Base-by-base conservation (phyloP, 2,797 vertebrate genomes). In the Gymnopithys bicolor region DNA sequence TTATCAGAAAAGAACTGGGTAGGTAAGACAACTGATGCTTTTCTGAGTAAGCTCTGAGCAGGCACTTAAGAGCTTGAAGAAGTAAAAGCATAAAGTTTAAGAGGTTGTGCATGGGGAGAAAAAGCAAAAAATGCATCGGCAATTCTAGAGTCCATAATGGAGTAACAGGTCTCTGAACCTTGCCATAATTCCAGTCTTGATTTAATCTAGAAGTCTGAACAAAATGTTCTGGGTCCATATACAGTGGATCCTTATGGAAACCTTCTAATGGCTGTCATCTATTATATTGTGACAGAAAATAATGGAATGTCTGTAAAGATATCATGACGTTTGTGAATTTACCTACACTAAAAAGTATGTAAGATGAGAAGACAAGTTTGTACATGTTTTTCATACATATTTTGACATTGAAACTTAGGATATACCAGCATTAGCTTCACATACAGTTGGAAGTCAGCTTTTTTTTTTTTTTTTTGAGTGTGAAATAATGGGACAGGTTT, bases 71-170 rank as follows among this genome's bases (percentile, higher is more conserved):
- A 45, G 1, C 7, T 53, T 64, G 30, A 28, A 89, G 8, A 2
- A 2, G 10, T 64, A 49, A 70, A 81, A 67, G 3, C 3, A 30
- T 27, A 23, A 63, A 35, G 9, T 60, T 25, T 59, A 74, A 70
- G 37, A 37, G 4, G 11, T 23, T 0, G 0, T 68, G 16, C 13
- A n/a, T 39, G 13, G 17, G 5, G 5, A 49, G 4, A 81, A 82
- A 68, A 30, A 11, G 8, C 33, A 78, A 75, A 87, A 79, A 67
- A 27, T 7, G 7, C 16, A 11, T 19, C 27, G 11, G 4, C 13
- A 43, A 1, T 69, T 87, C 7, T 19, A 59, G 33, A 79, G n/a
- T 28, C 28, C 17, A 7, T 66, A 75, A 39, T 1, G 11, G 23
- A 85, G 35, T 10, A 41, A 79, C 12, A 75, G 2, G 11, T 25